Evolutionary conservation across 2,797 vertebrate genomes (phyloP).

Genomic region (Sciurus vulgaris): DNA sequence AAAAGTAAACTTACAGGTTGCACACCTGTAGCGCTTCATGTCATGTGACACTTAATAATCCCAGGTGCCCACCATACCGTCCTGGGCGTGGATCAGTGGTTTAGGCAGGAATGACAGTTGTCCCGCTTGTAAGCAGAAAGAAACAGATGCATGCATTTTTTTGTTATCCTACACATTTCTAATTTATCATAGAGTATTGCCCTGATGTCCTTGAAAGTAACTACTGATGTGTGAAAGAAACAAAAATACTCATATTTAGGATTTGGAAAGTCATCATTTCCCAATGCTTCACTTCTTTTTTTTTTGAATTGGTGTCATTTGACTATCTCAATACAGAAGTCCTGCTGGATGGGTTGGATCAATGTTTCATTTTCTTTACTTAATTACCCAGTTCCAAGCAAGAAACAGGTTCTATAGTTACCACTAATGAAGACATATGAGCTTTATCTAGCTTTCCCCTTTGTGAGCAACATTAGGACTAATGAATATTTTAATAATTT

Average conservation of each 20-base stretch:
- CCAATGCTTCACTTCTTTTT: neutral
- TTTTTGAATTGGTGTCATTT: neutral
- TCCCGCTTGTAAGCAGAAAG: neutral
- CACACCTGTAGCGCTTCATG: neutral
- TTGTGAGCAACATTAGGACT: neutral
- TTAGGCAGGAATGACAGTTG: neutral
- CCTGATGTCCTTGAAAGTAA: neutral
- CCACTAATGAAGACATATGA: neutral
- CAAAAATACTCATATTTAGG: neutral
- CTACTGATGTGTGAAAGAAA: neutral
- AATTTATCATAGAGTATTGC: neutral
- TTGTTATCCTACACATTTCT: neutral
- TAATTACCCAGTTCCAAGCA: constrained; percentile 45
- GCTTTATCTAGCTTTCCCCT: neutral
- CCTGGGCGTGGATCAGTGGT: neutral
- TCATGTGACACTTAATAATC: neutral
- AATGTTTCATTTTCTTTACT: constrained; percentile 49
- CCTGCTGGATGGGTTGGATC: neutral
- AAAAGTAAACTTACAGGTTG: neutral
- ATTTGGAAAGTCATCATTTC: neutral
- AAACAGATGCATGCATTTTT: neutral
- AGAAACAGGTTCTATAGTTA: neutral
- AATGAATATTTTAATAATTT: constrained; percentile 23
- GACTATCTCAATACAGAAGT: neutral
- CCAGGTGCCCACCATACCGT: neutral